A percentile compares a stretch with the other conserved stretches of the same genome.
phyloP scores from a whole-genome alignment of 2,888 invertebrate species.

The Acanthosoma haemorrhoidale region DNA sequence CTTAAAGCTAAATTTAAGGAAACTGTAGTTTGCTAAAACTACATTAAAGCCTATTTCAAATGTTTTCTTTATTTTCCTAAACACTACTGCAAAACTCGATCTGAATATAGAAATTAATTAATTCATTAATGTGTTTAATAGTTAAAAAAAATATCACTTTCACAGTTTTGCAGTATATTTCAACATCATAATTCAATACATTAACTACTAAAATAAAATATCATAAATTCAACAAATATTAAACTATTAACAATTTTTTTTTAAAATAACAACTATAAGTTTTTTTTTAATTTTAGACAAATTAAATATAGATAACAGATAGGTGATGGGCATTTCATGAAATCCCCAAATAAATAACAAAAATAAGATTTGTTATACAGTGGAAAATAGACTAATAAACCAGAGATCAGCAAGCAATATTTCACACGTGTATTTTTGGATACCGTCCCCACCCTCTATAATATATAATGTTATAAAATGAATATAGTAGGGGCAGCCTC shows the following conservation, averaged over 20 bases:
- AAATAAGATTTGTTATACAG: not conserved
- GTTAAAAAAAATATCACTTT: not conserved
- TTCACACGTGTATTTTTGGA: too few relatives aligned
- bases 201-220: not conserved
- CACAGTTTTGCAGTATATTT: conserved; percentile 2
- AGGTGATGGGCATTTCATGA: not conserved
- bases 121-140: not conserved
- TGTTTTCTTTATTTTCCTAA: not conserved
- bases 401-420: too few relatives aligned
- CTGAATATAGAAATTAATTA: not conserved
- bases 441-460: too few relatives aligned
- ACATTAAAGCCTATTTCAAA: conserved; percentile 23
- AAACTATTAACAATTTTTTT: conserved; percentile 1
- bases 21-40: conserved; percentile 26
- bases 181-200: conserved; percentile 4
- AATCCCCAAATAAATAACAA: not conserved
- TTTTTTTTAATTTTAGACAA: not conserved
- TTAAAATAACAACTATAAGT: not conserved
- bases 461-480: too few relatives aligned
- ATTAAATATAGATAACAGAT: not conserved
- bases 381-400: too few relatives aligned
- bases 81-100: not conserved
- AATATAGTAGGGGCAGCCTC: too few relatives aligned
- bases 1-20: conserved; percentile 28
- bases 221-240: conserved; percentile 3